Evolutionary conservation across 2,888 invertebrate genomes (phyloP), one percentile per base, ranked within the genome.

Genomic region (Lasioglossum oenotherae): DNA sequence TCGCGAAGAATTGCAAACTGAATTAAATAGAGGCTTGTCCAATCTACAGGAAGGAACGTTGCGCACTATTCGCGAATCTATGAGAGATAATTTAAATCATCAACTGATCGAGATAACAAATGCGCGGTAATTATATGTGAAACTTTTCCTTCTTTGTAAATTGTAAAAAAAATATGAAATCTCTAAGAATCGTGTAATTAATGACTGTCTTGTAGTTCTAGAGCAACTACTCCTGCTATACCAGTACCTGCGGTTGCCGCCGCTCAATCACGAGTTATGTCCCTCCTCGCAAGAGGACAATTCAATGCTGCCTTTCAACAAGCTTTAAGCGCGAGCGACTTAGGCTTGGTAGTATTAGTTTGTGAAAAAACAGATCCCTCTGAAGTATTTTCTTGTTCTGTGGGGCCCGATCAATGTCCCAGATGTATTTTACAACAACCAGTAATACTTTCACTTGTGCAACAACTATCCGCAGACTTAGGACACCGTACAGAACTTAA

Each of bases 391-490:
- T 95, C 95, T 75, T 92, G 92, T 73, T 91, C 92, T 3, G 78
- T 91, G 35, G 93, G 93, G n/a, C 90, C 92, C 0, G 96, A 96
- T 14, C 96, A 96, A 88, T 95, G 95, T 16, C 96, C 97, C 27
- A 96, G 96, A 4, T 98, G 98, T 93, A 96, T 97, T 41, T 96
- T 99, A 82, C 97, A 97, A 90, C 99, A 99, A 95, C 98, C 98
- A 92, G 98, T 99, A 83, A 96, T 99, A 88, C 96, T 99, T 78
- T 98, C 99, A 4, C 96, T 99, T 46, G 98, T 99, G 92, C 99
- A 99, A 94, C 99, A 99, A 95, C 97, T 99, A 35, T 98, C 98
- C 31, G 98, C 98, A 0, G 99, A 99, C 94, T 97, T 99, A 96
- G 96, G 96, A 87, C 97, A 97, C 88, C 97, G 98, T 92, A 98